Evolutionary conservation across 2,797 vertebrate genomes (phyloP).

Genomic region (Champsocephalus esox): DNA sequence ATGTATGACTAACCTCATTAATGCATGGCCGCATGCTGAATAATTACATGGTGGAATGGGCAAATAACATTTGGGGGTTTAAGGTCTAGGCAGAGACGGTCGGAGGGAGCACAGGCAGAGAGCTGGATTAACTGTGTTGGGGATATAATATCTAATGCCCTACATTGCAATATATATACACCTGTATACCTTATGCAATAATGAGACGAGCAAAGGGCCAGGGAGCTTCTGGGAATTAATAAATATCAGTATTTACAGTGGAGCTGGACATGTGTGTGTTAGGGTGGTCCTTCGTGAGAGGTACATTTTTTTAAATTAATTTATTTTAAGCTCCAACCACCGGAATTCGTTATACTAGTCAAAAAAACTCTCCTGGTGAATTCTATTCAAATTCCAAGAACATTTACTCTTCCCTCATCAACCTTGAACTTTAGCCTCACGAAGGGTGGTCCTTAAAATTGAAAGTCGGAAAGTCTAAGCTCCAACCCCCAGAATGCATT

Average conservation of each 20-base stretch:
- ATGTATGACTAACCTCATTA: constrained; percentile 73
- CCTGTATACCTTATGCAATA: constrained; percentile 1
- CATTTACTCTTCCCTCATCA: too few relatives aligned
- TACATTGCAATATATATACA: constrained; percentile 32
- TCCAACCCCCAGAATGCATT: too few relatives aligned
- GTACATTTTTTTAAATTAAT: too few relatives aligned
- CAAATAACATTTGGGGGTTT: constrained; percentile 56
- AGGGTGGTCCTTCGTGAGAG: too few relatives aligned
- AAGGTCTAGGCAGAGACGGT: constrained; percentile 51
- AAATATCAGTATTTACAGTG: constrained; percentile 37
- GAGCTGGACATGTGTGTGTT: constrained; percentile 35
- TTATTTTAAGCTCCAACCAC: too few relatives aligned
- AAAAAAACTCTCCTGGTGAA: too few relatives aligned
- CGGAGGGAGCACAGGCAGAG: constrained; percentile 20
- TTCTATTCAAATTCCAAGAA: too few relatives aligned
- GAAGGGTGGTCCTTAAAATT: too few relatives aligned
- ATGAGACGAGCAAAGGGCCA: constrained; percentile 26
- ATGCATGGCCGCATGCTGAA: constrained; percentile 66
- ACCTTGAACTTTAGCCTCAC: too few relatives aligned
- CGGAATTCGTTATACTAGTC: too few relatives aligned
- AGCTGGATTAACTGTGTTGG: constrained; percentile 47
- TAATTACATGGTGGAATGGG: constrained; percentile 61
- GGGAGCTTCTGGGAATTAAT: constrained; percentile 22
- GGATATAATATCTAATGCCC: constrained; percentile 31
- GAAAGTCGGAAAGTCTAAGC: too few relatives aligned